A percentile compares a stretch with the other conserved stretches of the same genome.
Conservation (phyloP, 2,888 invertebrate genomes). For the Schizaphis graminum region DNA sequence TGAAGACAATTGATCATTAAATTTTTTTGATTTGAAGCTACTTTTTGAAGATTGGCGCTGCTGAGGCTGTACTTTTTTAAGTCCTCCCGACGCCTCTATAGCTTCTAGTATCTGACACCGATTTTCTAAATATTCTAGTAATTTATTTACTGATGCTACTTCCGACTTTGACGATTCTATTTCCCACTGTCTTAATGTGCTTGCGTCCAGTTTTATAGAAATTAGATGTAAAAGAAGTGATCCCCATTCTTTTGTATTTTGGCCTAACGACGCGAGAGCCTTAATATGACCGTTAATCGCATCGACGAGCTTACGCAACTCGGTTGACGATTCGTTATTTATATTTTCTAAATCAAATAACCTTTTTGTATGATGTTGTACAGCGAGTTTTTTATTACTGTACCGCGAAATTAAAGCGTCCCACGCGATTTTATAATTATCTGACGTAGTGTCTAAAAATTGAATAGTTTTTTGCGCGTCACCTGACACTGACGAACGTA, state of each 20-base stretch:
- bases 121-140: neutral
- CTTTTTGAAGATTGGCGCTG: neutral
- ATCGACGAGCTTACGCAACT: neutral
- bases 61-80: neutral
- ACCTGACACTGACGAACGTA: neutral
- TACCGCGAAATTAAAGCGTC: neutral
- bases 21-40: neutral
- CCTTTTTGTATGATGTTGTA: neutral
- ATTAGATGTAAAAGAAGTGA: conserved; percentile 8
- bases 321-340: neutral
- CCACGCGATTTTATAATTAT: conserved; percentile 28
- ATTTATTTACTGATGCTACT: neutral
- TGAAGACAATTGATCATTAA: neutral
- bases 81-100: neutral
- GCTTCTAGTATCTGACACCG: conserved; percentile 6
- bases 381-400: neutral
- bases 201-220: neutral
- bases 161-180: neutral
- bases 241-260: conserved; percentile 10
- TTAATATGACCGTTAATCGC: conserved; percentile 27
- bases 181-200: conserved; percentile 18
- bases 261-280: neutral
- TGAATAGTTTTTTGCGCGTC: conserved; percentile 1
- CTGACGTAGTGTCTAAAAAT: conserved; percentile 15
- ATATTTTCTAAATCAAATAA: conserved; percentile 28